Evolutionary conservation across 1,140 invertebrate species (phyloP).

Genomic region (honey bee (Apis mellifera)): Amel_HAv3.1 CM009932.2:7978501-7979000

Average conservation of each 20-base stretch:
- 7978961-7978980: conserved; percentile 78
- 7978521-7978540: too few relatives aligned
- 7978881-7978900: conserved; percentile 59
- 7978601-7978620: background rate
- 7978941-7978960: conserved; percentile 10
- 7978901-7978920: conserved; percentile 69
- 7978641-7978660: background rate
- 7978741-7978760: background rate
- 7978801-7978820: background rate
- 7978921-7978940: conserved; percentile 52
- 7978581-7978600: too few relatives aligned
- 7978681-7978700: background rate
- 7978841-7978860: conserved; percentile 53
- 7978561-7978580: too few relatives aligned
- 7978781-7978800: background rate
- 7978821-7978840: conserved; percentile 13
- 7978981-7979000: conserved; percentile 66
- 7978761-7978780: background rate
- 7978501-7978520: background rate
- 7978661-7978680: background rate
- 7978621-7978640: background rate
- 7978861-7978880: conserved; percentile 56
- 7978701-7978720: too few relatives aligned
- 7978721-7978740: too few relatives aligned
- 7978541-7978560: background rate